These are phyloP conservation scores for Drosophila parthenogenetica DNA, from an alignment of 2,888 invertebrate species.

Conservation along the genomic window DNA sequence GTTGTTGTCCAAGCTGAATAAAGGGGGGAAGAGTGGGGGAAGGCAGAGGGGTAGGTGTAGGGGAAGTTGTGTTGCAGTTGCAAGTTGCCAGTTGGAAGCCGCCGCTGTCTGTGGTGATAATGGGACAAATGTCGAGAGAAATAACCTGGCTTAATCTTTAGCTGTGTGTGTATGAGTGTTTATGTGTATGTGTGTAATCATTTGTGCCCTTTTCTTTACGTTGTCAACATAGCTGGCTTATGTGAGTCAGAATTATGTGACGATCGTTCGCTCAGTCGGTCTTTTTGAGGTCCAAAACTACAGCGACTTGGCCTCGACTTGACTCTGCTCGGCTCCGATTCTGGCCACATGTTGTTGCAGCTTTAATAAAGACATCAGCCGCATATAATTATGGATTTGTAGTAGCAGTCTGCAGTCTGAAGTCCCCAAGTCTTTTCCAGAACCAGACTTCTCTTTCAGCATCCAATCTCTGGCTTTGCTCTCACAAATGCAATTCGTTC, in stretches of 20 bases:
- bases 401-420: slow-evolving; percentile 57
- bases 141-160: slow-evolving; percentile 83
- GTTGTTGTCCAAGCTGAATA: slow-evolving; percentile 29
- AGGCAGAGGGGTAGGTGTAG: background rate
- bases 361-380: slow-evolving; percentile 83
- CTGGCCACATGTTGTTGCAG: slow-evolving; percentile 74
- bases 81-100: slow-evolving; percentile 71
- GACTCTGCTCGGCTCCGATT: background rate
- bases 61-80: slow-evolving; percentile 34
- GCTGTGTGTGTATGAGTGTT: slow-evolving; percentile 42
- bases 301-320: slow-evolving; percentile 22
- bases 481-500: slow-evolving; percentile 80
- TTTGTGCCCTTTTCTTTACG: slow-evolving; percentile 82
- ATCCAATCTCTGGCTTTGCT: slow-evolving; percentile 29
- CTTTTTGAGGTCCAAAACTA: slow-evolving; percentile 64
- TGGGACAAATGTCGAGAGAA: slow-evolving; percentile 77
- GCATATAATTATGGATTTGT: slow-evolving; percentile 83
- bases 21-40: no score
- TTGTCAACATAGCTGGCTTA: slow-evolving; percentile 85
- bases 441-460: slow-evolving; percentile 8
- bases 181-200: slow-evolving; percentile 66
- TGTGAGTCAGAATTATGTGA: slow-evolving; percentile 81
- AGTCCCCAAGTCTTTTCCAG: slow-evolving; percentile 5
- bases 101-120: slow-evolving; percentile 78
- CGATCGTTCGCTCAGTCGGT: slow-evolving; percentile 60